These are phyloP conservation scores for Athrips mouffetella DNA, from an alignment of 2,888 invertebrate species.

Conservation along the genomic window DNA sequence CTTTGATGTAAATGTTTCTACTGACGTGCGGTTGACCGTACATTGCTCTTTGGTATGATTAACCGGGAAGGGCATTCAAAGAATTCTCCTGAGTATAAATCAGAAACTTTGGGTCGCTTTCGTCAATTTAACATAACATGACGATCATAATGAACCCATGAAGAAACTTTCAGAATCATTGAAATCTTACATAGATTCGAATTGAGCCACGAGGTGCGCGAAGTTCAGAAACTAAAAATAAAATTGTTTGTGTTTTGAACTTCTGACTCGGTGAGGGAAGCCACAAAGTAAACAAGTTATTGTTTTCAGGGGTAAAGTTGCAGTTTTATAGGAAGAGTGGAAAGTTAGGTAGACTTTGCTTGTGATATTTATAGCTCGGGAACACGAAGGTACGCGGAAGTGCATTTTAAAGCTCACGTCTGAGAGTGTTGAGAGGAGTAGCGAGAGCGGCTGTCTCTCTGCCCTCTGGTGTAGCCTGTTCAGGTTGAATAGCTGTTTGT, in stretches of 20 bases:
- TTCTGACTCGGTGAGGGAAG: constrained; percentile 10
- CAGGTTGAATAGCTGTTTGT: too few species aligned
- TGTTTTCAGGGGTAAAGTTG: constrained; percentile 24
- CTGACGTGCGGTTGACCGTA: too few species aligned
- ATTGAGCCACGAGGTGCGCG: too few species aligned
- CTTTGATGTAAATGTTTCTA: too few species aligned
- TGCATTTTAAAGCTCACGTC: constrained; percentile 33
- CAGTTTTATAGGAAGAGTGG: constrained; percentile 34
- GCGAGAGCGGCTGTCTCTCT: not conserved
- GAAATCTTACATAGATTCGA: too few species aligned
- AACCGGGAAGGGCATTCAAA: not conserved
- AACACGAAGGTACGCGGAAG: constrained; percentile 27
- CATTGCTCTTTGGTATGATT: not conserved
- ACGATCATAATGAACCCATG: constrained; percentile 2
- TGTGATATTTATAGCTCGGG: constrained; percentile 39
- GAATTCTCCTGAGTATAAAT: not conserved
- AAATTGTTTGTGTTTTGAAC: constrained; percentile 18
- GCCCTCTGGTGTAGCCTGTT: too few species aligned
- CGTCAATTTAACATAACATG: too few species aligned
- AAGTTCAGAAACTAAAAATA: constrained; percentile 5
- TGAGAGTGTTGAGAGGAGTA: not conserved
- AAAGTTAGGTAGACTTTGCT: constrained; percentile 31
- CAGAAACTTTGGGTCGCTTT: not conserved
- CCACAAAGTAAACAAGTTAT: constrained; percentile 20
- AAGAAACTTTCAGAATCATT: not conserved